phyloP scores from a whole-genome alignment of 2,797 vertebrate genomes.

The Xiphorhynchus erythropygius region DNA sequence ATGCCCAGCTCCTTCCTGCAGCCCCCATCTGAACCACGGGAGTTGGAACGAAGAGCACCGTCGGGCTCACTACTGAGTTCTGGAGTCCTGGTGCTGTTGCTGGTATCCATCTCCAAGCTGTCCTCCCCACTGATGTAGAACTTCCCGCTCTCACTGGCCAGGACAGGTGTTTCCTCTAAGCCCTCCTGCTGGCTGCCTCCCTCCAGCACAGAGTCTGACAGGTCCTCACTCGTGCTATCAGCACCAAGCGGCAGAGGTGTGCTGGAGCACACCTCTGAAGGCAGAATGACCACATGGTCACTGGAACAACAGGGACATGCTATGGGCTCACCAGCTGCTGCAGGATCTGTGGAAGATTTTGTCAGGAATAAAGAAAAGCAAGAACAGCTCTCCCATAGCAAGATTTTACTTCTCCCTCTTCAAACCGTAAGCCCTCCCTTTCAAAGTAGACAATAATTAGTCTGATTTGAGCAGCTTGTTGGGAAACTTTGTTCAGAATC shows the following conservation, averaged over 20 bases:
- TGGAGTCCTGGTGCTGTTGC: slow-evolving; percentile 3
- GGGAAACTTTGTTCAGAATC: neutral
- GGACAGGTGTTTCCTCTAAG: neutral
- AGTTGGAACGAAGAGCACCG: neutral
- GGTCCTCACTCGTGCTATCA: neutral
- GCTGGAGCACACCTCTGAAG: slow-evolving; percentile 34
- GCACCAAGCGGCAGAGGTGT: neutral
- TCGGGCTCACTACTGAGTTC: neutral
- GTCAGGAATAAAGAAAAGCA: neutral
- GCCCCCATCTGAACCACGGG: neutral
- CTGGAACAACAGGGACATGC: slow-evolving; percentile 87
- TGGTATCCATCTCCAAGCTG: slow-evolving; percentile 28
- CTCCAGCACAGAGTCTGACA: slow-evolving; percentile 45
- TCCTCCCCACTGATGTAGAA: slow-evolving; percentile 53
- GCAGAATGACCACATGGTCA: slow-evolving; percentile 88
- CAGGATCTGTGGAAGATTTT: neutral
- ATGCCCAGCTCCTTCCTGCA: neutral
- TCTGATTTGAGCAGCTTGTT: neutral
- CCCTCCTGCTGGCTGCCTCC: slow-evolving; percentile 44
- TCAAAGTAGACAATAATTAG: neutral
- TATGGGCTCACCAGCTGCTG: neutral
- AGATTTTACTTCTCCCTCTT: neutral
- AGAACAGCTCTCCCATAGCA: neutral
- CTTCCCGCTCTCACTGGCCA: neutral
- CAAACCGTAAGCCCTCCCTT: neutral